Conservation (phyloP, 2,113 vertebrate genomes). For the Petromus typicus region DNA sequence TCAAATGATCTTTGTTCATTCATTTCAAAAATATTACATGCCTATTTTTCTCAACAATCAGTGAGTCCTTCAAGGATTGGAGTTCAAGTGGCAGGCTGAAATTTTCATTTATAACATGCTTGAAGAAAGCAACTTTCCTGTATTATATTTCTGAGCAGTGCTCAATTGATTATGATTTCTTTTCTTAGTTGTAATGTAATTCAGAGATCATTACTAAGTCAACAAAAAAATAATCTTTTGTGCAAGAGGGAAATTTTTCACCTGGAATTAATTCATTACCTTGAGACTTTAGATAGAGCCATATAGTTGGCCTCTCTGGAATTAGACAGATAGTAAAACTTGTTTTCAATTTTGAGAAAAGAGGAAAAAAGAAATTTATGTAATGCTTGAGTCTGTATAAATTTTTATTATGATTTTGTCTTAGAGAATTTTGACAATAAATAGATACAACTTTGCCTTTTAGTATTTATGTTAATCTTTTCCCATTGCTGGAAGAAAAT, state of each 20-base stretch:
- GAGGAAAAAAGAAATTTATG: background rate
- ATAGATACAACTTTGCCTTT: background rate
- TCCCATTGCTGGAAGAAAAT: background rate
- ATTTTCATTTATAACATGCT: background rate
- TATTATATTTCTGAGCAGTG: background rate
- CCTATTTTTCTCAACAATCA: slow-evolving; percentile 24
- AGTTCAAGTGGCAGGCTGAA: background rate
- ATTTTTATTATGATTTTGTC: slow-evolving; percentile 4
- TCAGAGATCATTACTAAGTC: slow-evolving; percentile 21
- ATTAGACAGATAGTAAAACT: background rate
- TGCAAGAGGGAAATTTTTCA: background rate
- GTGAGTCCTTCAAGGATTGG: background rate
- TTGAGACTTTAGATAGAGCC: background rate
- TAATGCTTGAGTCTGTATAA: background rate
- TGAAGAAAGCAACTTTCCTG: background rate
- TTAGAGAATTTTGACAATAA: slow-evolving; percentile 25
- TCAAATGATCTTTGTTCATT: slow-evolving; percentile 10
- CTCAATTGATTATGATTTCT: background rate
- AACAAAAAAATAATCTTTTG: background rate
- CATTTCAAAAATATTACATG: background rate
- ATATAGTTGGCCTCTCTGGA: background rate
- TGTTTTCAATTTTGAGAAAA: slow-evolving; percentile 33
- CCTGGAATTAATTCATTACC: background rate
- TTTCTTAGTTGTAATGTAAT: slow-evolving; percentile 12
- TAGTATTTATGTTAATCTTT: background rate